Evolutionary conservation across 2,113 vertebrate species (phyloP).

Genomic region (Pavo muticus): DNA sequence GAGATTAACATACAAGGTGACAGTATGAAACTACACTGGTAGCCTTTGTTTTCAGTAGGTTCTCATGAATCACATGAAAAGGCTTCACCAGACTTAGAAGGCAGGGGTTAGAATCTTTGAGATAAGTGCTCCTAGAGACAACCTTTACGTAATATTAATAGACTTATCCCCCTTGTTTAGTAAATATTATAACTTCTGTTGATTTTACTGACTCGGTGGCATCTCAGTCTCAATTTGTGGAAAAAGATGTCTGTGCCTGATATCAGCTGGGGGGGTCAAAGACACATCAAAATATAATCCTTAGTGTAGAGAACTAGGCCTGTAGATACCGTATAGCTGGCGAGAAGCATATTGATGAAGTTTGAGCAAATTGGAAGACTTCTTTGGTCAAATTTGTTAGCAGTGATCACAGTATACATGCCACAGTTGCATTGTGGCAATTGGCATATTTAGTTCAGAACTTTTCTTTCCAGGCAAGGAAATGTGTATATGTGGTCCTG

Average conservation of each 20-base stretch:
- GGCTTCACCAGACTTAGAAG: neutral
- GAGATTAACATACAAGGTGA: neutral
- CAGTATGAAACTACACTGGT: neutral
- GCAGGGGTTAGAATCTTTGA: neutral
- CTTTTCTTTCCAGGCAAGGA: neutral
- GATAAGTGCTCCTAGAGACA: neutral
- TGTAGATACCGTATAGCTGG: neutral
- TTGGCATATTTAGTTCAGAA: neutral
- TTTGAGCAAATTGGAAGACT: neutral
- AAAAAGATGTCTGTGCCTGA: neutral
- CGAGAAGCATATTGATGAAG: neutral
- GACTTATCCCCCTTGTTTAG: neutral
- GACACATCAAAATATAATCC: neutral
- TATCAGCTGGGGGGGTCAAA: neutral
- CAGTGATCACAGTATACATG: neutral
- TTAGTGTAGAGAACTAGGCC: neutral
- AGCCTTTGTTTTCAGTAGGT: neutral
- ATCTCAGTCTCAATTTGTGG: neutral
- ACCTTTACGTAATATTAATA: neutral
- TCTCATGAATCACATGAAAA: neutral
- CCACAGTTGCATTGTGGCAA: neutral
- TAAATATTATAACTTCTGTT: neutral
- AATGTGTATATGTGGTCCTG: neutral
- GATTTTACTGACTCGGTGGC: neutral
- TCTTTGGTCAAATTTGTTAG: fast-evolving